Conservation (phyloP, 1,140 invertebrate species). For the Ceratina calcarata region DNA sequence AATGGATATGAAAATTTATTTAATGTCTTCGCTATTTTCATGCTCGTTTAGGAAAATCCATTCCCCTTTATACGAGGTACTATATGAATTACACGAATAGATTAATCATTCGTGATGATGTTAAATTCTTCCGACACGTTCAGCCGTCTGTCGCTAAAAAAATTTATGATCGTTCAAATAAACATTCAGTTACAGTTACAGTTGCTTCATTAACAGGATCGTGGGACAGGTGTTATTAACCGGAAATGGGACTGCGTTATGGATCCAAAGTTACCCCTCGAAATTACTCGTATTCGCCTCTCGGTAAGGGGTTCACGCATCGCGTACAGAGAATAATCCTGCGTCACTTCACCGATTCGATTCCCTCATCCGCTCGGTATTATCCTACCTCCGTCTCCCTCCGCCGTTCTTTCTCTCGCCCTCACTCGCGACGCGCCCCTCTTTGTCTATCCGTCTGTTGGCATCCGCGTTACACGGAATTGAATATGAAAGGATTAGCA, state of each 20-base stretch:
- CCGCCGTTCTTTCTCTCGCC: too few relatives aligned
- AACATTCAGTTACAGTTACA: too few relatives aligned
- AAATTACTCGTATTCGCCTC: slow-evolving; percentile 11
- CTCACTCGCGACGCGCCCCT: not conserved
- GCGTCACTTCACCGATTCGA: slow-evolving; percentile 12
- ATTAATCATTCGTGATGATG: too few relatives aligned
- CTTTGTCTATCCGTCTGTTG: not conserved
- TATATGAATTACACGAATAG: too few relatives aligned
- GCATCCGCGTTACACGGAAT: slow-evolving; percentile 21
- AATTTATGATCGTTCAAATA: too few relatives aligned
- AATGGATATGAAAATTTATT: too few relatives aligned
- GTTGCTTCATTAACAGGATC: too few relatives aligned
- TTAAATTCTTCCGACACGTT: too few relatives aligned
- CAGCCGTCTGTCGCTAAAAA: too few relatives aligned
- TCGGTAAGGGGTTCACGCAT: slow-evolving; percentile 17
- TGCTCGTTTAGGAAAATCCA: too few relatives aligned
- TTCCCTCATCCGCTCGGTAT: not conserved
- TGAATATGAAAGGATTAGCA: slow-evolving; percentile 45
- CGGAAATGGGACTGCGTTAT: not conserved
- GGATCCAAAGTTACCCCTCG: not conserved
- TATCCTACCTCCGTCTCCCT: not conserved
- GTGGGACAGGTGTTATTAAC: not conserved
- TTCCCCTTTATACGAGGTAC: too few relatives aligned
- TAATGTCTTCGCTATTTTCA: too few relatives aligned
- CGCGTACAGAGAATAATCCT: slow-evolving; percentile 24